Evolutionary conservation across 2,888 invertebrate genomes (phyloP).

Genomic region (Nipponacmea schrenckii): DNA sequence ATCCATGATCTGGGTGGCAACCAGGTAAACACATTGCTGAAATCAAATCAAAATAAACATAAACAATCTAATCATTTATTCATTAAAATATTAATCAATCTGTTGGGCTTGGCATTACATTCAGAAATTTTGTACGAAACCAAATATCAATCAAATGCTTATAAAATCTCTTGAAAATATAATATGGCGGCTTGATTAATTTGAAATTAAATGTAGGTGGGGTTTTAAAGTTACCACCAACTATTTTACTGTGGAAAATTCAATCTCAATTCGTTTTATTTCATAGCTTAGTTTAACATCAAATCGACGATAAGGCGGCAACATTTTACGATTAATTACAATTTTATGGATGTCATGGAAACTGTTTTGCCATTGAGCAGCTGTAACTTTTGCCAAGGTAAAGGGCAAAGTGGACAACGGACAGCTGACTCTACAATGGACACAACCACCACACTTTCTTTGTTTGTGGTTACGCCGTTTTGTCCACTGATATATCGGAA

Average conservation of each 20-base stretch:
- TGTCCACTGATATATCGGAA: constrained; percentile 2
- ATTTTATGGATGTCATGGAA: not conserved
- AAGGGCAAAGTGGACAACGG: not conserved
- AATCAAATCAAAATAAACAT: constrained; percentile 70
- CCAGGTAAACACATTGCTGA: constrained; percentile 93
- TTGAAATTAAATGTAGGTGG: no score
- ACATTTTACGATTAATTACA: not conserved
- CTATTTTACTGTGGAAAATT: no score
- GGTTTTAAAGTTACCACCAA: no score
- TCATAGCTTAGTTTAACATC: not conserved
- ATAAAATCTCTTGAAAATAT: no score
- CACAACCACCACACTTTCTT: not conserved
- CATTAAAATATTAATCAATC: no score
- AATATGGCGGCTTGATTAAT: no score
- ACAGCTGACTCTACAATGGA: not conserved
- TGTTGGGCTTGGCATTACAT: no score
- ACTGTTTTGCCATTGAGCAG: not conserved
- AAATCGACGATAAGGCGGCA: no score
- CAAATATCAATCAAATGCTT: no score
- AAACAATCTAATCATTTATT: not conserved
- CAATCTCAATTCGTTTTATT: not conserved
- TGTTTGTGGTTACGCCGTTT: not conserved
- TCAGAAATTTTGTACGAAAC: no score
- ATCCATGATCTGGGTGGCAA: constrained; percentile 90
- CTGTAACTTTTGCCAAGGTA: not conserved